Percentiles rank a stretch among this genome's conserved stretches.
Evolutionary conservation across 2,888 invertebrate species (phyloP).

Genomic region (Drosophila conformis): DNA sequence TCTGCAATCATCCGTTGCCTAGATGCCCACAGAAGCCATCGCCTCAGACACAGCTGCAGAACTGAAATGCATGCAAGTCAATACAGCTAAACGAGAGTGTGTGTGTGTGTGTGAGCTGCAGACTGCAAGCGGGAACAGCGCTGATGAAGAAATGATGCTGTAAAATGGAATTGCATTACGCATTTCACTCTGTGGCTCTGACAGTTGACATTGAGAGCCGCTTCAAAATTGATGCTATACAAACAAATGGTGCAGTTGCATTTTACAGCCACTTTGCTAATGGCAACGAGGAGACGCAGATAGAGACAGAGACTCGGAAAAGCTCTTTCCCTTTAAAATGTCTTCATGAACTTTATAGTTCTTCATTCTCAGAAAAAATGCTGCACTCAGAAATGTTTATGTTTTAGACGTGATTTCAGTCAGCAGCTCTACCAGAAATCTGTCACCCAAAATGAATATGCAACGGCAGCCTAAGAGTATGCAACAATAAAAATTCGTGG

Average conservation of each 20-base stretch:
- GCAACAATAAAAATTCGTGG: slow-evolving; percentile 2
- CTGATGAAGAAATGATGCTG: slow-evolving; percentile 48
- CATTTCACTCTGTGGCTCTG: slow-evolving; percentile 38
- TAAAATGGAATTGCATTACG: slow-evolving; percentile 74
- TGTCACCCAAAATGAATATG: background rate
- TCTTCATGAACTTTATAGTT: background rate
- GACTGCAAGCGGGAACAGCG: background rate
- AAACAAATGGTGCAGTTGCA: slow-evolving; percentile 17
- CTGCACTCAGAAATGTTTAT: background rate
- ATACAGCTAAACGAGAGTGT: slow-evolving; percentile 11
- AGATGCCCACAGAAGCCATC: slow-evolving; percentile 13
- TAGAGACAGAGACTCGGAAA: background rate
- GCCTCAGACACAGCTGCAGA: slow-evolving; percentile 1
- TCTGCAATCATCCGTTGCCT: slow-evolving; percentile 11
- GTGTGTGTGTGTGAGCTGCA: background rate
- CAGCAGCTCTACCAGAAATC: background rate
- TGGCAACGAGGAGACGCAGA: background rate
- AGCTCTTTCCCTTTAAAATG: background rate
- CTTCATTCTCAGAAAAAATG: background rate
- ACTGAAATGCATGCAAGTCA: slow-evolving; percentile 11
- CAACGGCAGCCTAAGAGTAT: slow-evolving; percentile 26
- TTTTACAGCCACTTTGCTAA: slow-evolving; percentile 10
- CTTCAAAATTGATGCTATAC: slow-evolving; percentile 3
- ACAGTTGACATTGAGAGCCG: slow-evolving; percentile 12
- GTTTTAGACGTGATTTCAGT: background rate